These are phyloP conservation scores for Lipotes vexillifer DNA, from an alignment of 2,113 vertebrate species.

Conservation along the genomic window DNA sequence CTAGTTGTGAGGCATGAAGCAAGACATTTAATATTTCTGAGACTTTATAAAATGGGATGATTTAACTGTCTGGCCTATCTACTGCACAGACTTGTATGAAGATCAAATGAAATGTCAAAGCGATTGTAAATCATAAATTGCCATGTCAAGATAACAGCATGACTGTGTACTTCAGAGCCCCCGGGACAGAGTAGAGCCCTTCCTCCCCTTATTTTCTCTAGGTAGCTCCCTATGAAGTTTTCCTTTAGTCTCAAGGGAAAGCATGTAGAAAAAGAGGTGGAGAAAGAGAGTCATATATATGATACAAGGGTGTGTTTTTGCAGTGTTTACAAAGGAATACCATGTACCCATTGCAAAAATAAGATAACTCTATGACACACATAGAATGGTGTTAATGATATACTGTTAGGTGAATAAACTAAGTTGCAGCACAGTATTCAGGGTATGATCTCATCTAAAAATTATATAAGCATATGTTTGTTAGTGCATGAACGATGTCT, in stretches of 20 bases:
- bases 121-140: neutral
- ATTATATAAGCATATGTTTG: neutral
- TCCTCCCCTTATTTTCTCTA: neutral
- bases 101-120: constrained; percentile 17
- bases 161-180: neutral
- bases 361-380: neutral
- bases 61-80: neutral
- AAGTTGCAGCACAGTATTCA: neutral
- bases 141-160: neutral
- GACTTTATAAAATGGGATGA: neutral
- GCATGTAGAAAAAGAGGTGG: neutral
- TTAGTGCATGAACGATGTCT: neutral
- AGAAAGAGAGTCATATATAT: neutral
- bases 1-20: neutral
- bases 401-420: neutral
- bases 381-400: neutral
- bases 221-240: neutral
- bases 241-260: neutral
- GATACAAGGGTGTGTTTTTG: neutral
- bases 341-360: neutral
- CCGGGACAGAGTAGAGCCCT: neutral
- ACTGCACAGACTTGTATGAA: neutral
- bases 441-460: neutral
- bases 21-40: neutral
- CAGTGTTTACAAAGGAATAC: neutral